phyloP scores from a whole-genome alignment of 2,797 vertebrate species.

The Eremophila alpestris region DNA sequence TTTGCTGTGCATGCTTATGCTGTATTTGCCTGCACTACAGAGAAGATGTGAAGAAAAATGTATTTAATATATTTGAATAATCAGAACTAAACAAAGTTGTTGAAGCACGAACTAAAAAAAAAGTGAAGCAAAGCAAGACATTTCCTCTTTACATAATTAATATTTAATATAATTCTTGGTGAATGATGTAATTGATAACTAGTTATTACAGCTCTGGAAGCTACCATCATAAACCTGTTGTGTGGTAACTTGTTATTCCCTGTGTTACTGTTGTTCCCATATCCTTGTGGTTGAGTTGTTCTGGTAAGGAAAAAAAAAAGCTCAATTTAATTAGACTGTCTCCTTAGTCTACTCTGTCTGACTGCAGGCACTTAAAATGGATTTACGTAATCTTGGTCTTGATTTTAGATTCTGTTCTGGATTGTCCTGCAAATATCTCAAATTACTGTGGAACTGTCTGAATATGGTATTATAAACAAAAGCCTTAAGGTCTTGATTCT shows the following conservation, averaged over 20 bases:
- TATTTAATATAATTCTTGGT: not conserved
- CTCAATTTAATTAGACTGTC: not conserved
- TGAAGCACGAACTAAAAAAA: not conserved
- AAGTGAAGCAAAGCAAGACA: not conserved
- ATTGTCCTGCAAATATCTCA: not conserved
- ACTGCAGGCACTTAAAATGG: not conserved
- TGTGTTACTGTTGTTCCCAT: not conserved
- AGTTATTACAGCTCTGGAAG: not conserved
- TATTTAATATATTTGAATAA: not conserved
- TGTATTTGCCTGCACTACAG: not conserved
- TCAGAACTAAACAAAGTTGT: not conserved
- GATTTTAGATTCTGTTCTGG: not conserved
- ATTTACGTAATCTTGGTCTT: not conserved
- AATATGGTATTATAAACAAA: not conserved
- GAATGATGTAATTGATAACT: not conserved
- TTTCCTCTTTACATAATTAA: not conserved
- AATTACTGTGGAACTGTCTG: not conserved
- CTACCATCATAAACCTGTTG: not conserved
- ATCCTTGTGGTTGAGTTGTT: not conserved
- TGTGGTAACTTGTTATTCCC: not conserved
- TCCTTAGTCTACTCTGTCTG: not conserved
- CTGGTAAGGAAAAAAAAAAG: not conserved
- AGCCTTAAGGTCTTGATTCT: not conserved
- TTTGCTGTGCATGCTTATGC: not conserved
- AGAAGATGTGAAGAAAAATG: not conserved